phyloP scores from a whole-genome alignment of 1,140 invertebrate species.

The Nilaparvata lugens region DNA sequence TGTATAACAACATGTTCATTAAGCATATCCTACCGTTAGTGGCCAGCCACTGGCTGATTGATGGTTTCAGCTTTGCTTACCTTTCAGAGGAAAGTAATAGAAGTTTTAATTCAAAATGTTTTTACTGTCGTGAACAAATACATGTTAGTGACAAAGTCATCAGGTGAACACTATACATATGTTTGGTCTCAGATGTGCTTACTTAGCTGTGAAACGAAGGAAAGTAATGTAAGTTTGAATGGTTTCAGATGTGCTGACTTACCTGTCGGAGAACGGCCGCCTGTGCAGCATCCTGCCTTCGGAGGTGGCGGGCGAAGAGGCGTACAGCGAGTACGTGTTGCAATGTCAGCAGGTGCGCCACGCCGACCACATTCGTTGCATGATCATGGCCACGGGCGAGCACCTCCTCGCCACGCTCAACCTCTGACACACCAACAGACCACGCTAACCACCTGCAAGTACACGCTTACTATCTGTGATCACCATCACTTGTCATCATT shows the following conservation, averaged over 20 bases:
- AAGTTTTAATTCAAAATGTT: no score
- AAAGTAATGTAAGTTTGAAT: not conserved
- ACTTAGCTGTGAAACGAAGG: not conserved
- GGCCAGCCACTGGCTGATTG: no score
- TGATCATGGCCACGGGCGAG: conserved; percentile 49
- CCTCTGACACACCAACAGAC: conserved; percentile 9
- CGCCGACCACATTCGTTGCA: conserved; percentile 48
- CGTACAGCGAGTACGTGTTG: conserved; percentile 24
- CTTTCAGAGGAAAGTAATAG: no score
- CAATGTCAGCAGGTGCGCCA: conserved; percentile 32
- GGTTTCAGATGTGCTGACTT: conserved; percentile 20
- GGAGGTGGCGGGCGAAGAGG: conserved; percentile 13
- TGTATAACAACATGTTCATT: no score
- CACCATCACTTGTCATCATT: no score
- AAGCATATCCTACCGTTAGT: no score
- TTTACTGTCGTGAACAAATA: no score
- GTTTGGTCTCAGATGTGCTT: not conserved
- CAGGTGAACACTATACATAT: no score
- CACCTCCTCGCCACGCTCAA: conserved; percentile 40
- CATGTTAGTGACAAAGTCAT: no score
- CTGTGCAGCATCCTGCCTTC: conserved; percentile 20
- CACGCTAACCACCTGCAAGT: no score
- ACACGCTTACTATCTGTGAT: no score
- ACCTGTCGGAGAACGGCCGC: conserved; percentile 18
- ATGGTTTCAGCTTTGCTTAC: no score